Conservation (phyloP, 2,888 invertebrate genomes). For the Tuta absoluta region DNA sequence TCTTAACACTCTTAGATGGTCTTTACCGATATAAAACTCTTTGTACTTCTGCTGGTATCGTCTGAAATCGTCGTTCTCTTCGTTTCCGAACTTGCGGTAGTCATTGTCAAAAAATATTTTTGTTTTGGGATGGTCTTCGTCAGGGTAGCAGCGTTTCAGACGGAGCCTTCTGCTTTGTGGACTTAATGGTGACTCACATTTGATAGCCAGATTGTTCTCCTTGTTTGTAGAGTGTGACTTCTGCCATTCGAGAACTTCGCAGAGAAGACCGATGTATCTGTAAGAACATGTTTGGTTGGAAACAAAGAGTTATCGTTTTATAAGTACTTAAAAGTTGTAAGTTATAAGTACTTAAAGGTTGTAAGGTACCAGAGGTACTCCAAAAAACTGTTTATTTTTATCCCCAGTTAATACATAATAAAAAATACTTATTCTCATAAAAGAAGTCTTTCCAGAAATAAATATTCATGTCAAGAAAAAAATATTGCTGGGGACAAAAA, state of each 20-base stretch:
- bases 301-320: not conserved
- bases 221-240: slow-evolving; percentile 77
- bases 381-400: too few relatives aligned
- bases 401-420: too few relatives aligned
- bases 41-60: slow-evolving; percentile 47
- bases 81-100: slow-evolving; percentile 59
- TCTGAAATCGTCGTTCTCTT: slow-evolving; percentile 67
- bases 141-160: slow-evolving; percentile 62
- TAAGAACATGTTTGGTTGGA: slow-evolving; percentile 29
- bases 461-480: too few relatives aligned
- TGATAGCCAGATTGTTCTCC: slow-evolving; percentile 75
- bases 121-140: slow-evolving; percentile 57
- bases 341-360: too few relatives aligned
- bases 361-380: too few relatives aligned
- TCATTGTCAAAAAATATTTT: slow-evolving; percentile 55
- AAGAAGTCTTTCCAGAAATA: too few relatives aligned
- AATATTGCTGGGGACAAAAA: too few relatives aligned
- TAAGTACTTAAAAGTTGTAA: too few relatives aligned
- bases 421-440: too few relatives aligned
- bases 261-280: slow-evolving; percentile 93
- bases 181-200: slow-evolving; percentile 76
- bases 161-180: slow-evolving; percentile 60
- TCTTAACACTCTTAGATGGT: slow-evolving; percentile 62
- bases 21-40: slow-evolving; percentile 64
- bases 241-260: slow-evolving; percentile 95